Percentiles rank a stretch among this genome's conserved stretches.
phyloP scores from a whole-genome alignment of 2,113 vertebrate species.

The Craseonycteris thonglongyai region DNA sequence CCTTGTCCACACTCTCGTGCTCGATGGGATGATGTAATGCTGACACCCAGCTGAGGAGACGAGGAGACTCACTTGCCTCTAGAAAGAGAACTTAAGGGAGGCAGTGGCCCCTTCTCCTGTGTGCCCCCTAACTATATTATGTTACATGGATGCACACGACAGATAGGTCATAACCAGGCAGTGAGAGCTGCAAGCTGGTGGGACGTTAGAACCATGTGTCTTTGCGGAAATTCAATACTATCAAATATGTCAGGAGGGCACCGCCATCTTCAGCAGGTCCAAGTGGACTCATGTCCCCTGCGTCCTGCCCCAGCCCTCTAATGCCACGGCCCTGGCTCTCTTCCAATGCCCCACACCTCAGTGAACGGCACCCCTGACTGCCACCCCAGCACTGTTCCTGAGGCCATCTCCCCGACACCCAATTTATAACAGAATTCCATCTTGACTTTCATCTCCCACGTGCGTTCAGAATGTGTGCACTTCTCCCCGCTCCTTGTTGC shows the following conservation, averaged over 20 bases:
- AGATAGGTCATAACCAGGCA: not conserved
- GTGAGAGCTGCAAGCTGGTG: not conserved
- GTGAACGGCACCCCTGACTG: not conserved
- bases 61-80: not conserved
- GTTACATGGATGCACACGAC: not conserved
- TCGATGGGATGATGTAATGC: not conserved
- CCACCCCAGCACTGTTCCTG: not conserved
- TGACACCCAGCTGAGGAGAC: not conserved
- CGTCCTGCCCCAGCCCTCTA: not conserved
- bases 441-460: not conserved
- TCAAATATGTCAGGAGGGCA: not conserved
- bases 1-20: not conserved
- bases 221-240: not conserved
- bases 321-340: not conserved
- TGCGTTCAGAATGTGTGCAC: not conserved
- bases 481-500: too few relatives aligned
- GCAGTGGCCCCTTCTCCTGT: accelerated
- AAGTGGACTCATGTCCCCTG: not conserved
- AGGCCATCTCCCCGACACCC: not conserved
- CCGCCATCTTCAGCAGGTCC: not conserved
- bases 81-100: not conserved
- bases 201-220: not conserved
- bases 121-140: accelerated
- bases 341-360: not conserved
- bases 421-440: not conserved